A percentile compares a stretch with the other conserved stretches of the same genome.
These are phyloP conservation scores for Mactromeris polynyma DNA, from an alignment of 2,888 invertebrate genomes.

Conservation along the genomic window DNA sequence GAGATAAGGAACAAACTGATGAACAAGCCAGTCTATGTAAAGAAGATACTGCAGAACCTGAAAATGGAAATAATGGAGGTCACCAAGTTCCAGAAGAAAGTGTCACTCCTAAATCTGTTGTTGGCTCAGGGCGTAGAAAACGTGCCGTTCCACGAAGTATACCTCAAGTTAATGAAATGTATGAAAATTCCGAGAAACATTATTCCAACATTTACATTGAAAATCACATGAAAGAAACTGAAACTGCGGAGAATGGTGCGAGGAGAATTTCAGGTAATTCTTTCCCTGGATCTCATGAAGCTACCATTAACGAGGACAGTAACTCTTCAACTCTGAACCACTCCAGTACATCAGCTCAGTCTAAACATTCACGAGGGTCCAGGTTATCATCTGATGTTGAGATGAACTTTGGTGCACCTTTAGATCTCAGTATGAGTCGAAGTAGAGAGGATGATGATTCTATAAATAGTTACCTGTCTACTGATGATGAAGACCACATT, in stretches of 20 bases:
- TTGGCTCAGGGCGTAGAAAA: conserved; percentile 66
- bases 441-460: conserved; percentile 50
- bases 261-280: conserved; percentile 28
- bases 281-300: conserved; percentile 6
- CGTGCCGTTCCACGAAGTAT: conserved; percentile 93
- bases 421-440: conserved; percentile 64
- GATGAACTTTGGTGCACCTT: conserved; percentile 41
- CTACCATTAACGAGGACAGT: conserved; percentile 39
- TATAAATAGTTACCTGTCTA: conserved; percentile 47
- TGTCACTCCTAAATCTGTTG: conserved; percentile 13
- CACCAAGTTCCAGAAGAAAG: conserved; percentile 8
- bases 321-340: conserved; percentile 43
- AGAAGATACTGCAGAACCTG: conserved; percentile 15
- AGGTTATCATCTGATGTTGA: conserved; percentile 42
- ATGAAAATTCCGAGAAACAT: conserved; percentile 73
- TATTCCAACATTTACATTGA: conserved; percentile 73
- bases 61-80: background rate
- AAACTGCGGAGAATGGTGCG: conserved; percentile 25
- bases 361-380: conserved; percentile 51
- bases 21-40: background rate
- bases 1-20: background rate
- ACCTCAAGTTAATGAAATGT: conserved; percentile 73
- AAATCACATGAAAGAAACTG: conserved; percentile 73
- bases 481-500: conserved; percentile 55
- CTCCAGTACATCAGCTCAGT: conserved; percentile 52